Evolutionary conservation across 1,140 invertebrate genomes (phyloP).

Genomic region (Lasaia peninsularis): DNA sequence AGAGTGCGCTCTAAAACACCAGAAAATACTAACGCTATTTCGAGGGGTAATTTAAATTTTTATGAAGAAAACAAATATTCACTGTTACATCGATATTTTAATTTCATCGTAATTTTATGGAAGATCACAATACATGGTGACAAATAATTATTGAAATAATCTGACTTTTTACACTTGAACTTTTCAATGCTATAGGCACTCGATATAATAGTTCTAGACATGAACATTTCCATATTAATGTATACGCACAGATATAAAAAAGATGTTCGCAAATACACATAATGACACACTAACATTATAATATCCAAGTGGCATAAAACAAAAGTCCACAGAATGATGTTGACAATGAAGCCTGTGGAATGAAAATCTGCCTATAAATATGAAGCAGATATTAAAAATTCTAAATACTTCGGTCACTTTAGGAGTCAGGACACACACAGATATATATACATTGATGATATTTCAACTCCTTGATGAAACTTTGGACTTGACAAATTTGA

Average conservation of each 20-base stretch:
- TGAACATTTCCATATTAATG: conserved; percentile 71
- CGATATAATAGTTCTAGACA: conserved; percentile 72
- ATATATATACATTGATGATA: conserved; percentile 59
- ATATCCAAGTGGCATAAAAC: conserved; percentile 65
- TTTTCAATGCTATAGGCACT: conserved; percentile 74
- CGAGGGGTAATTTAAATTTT: too few species aligned
- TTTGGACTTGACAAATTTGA: not conserved
- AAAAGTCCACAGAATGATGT: conserved; percentile 49
- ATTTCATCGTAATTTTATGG: conserved; percentile 77
- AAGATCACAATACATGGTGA: conserved; percentile 75
- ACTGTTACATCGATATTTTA: conserved; percentile 76
- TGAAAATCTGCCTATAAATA: conserved; percentile 49
- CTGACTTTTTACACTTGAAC: conserved; percentile 75
- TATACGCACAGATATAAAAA: conserved; percentile 67
- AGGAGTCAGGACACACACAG: conserved; percentile 30
- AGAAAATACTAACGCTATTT: too few species aligned
- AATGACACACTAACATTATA: conserved; percentile 60
- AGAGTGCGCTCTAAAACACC: too few species aligned
- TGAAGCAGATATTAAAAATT: conserved; percentile 58
- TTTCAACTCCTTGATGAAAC: not conserved
- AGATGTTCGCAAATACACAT: conserved; percentile 60
- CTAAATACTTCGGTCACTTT: conserved; percentile 50
- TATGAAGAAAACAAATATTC: conserved; percentile 48
- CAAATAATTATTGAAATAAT: conserved; percentile 74
- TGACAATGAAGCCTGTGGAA: conserved; percentile 64